Evolutionary conservation across 1,140 invertebrate species (phyloP).

Genomic region (Psilanteris sp.): DNA sequence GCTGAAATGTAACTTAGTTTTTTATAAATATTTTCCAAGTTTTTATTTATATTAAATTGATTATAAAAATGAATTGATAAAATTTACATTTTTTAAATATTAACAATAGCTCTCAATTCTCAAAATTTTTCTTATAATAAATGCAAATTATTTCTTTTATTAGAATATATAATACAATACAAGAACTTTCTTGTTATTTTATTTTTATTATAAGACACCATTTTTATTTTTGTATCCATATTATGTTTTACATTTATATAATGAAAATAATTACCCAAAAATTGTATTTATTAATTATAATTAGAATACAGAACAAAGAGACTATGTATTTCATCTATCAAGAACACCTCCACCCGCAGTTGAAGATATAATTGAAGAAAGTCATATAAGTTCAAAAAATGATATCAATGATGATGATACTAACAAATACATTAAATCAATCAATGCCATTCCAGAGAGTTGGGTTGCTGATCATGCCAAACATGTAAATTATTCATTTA

Average conservation of each 20-base stretch:
- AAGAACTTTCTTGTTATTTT: too few species aligned
- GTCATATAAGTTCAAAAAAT: constrained; percentile 57
- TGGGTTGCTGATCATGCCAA: constrained; percentile 86
- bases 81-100: too few species aligned
- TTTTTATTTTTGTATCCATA: too few species aligned
- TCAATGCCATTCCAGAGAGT: constrained; percentile 81
- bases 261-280: background rate
- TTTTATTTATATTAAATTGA: too few species aligned
- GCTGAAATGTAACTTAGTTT: too few species aligned
- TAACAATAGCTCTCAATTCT: too few species aligned
- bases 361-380: constrained; percentile 75
- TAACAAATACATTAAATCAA: constrained; percentile 71
- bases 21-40: too few species aligned
- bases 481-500: constrained; percentile 77
- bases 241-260: background rate
- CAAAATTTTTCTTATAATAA: too few species aligned
- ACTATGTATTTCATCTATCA: constrained; percentile 87
- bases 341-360: constrained; percentile 83
- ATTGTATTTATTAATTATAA: constrained; percentile 32
- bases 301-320: constrained; percentile 83
- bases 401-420: constrained; percentile 51
- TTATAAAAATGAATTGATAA: too few species aligned
- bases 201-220: too few species aligned
- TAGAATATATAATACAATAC: too few species aligned
- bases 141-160: too few species aligned